These are phyloP conservation scores for Actinostola sp. DNA, from an alignment of 92 coral and sea anemone species.

Conservation along the genomic window DNA sequence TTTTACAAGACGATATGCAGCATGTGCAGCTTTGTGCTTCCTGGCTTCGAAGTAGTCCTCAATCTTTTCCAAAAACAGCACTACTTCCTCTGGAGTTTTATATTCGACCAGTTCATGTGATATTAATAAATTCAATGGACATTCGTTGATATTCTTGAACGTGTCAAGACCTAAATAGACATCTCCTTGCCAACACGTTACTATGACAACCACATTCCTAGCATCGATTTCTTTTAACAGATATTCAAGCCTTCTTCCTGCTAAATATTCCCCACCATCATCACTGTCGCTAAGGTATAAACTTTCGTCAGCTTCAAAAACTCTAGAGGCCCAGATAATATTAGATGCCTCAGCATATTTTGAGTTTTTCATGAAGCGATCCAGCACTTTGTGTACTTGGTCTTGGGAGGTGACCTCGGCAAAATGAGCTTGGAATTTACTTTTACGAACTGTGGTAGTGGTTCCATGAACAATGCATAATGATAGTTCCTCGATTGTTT, in stretches of 20 bases:
- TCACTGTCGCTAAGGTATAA: slow-evolving; percentile 26
- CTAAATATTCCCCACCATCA: slow-evolving; percentile 76
- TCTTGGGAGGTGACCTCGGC: too few relatives aligned
- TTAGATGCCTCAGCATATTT: too few relatives aligned
- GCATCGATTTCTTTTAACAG: slow-evolving; percentile 66
- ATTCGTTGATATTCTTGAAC: slow-evolving; percentile 83
- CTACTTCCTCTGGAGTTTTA: neutral
- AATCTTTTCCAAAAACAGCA: neutral
- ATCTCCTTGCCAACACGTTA: slow-evolving; percentile 91
- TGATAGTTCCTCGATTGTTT: too few relatives aligned
- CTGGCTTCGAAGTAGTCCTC: neutral
- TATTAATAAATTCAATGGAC: slow-evolving; percentile 69
- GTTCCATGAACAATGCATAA: too few relatives aligned
- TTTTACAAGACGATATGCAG: neutral
- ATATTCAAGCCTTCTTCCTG: slow-evolving; percentile 76
- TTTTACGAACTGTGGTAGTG: too few relatives aligned
- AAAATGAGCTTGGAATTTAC: too few relatives aligned
- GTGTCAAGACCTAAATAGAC: slow-evolving; percentile 81
- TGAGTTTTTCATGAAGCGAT: too few relatives aligned
- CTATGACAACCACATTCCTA: slow-evolving; percentile 72
- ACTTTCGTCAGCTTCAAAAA: too few relatives aligned
- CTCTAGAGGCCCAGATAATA: too few relatives aligned
- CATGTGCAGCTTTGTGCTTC: neutral
- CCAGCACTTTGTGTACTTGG: too few relatives aligned
- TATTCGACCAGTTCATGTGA: neutral